A percentile compares a stretch with the other conserved stretches of the same genome.
phyloP scores from a whole-genome alignment of 2,797 vertebrate species.

The Sarcoramphus papa region DNA sequence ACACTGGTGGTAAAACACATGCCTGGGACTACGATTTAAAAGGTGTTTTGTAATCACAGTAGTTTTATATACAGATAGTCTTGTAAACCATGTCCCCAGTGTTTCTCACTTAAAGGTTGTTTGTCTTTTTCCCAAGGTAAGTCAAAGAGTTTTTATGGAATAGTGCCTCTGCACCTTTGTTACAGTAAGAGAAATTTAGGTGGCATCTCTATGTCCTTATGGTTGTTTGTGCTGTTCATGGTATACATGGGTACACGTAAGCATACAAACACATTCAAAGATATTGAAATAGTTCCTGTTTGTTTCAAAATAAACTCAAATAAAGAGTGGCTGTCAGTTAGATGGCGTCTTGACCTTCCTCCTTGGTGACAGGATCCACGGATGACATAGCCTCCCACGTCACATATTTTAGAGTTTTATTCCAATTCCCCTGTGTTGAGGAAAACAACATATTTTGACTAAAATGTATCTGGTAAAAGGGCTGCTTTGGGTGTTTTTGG shows the following conservation, averaged over 20 bases:
- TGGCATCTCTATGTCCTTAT: background rate
- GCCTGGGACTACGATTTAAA: background rate
- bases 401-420: background rate
- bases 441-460: background rate
- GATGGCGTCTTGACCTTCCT: background rate
- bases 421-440: background rate
- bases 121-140: slow-evolving; percentile 1
- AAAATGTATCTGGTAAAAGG: background rate
- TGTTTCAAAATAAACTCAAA: background rate
- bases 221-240: background rate
- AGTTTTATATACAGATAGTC: background rate
- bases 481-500: background rate
- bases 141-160: background rate
- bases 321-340: background rate
- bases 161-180: background rate
- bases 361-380: background rate
- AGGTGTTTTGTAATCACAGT: background rate
- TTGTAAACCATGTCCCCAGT: background rate
- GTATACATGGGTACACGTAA: background rate
- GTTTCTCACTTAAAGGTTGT: background rate
- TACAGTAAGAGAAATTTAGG: background rate
- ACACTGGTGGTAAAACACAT: background rate
- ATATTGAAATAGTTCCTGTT: background rate
- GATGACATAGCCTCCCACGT: background rate
- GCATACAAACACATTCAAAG: background rate